These are phyloP conservation scores for Cisticola juncidis DNA, from an alignment of 2,113 vertebrate genomes.

Conservation along the genomic window DNA sequence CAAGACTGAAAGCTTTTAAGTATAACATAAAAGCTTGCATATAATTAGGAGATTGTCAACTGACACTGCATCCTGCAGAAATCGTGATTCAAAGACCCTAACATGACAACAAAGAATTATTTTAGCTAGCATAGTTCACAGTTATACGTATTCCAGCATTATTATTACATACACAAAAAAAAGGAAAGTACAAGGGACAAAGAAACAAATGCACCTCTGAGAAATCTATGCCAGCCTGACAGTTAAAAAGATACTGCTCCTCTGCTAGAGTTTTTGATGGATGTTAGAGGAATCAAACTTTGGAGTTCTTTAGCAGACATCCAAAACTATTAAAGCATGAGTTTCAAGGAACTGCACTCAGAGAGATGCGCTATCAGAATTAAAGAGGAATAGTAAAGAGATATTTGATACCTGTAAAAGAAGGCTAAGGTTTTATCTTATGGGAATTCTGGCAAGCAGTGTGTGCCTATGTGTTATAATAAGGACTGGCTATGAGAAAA, in stretches of 20 bases:
- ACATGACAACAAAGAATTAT: not conserved
- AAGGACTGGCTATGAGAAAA: not conserved
- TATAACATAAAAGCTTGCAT: constrained; percentile 6
- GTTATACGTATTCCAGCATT: not conserved
- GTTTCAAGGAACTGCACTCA: not conserved
- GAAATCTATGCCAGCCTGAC: constrained; percentile 5
- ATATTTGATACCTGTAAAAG: constrained; percentile 9
- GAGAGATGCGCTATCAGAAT: not conserved
- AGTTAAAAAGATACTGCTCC: not conserved
- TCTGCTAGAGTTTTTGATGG: not conserved
- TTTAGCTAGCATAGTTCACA: not conserved
- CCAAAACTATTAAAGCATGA: not conserved
- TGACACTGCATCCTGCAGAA: not conserved
- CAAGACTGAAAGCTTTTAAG: constrained; percentile 30
- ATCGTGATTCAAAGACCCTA: not conserved
- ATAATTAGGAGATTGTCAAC: not conserved
- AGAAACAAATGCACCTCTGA: not conserved
- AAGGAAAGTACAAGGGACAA: not conserved
- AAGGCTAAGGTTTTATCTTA: not conserved
- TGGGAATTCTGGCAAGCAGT: not conserved
- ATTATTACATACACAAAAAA: not conserved
- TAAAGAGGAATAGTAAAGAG: constrained; percentile 33
- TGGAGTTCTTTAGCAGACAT: not conserved
- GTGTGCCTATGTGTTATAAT: not conserved
- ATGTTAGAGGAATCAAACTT: not conserved